Evolutionary conservation across 2,888 invertebrate species (phyloP).

Genomic region (Rhorus exstirpatorius): DNA sequence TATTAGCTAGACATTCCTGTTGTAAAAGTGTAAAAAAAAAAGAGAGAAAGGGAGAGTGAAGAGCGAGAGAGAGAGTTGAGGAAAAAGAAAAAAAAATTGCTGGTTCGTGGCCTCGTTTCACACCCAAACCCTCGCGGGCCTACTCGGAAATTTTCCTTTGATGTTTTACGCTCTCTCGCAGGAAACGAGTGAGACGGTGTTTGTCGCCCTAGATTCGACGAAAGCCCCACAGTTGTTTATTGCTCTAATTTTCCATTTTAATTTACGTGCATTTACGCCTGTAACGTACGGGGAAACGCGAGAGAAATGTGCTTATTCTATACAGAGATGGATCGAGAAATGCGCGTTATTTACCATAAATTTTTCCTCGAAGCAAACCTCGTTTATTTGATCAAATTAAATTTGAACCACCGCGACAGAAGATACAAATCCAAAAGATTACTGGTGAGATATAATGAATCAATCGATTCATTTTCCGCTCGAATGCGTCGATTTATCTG

Average conservation of each 20-base stretch:
- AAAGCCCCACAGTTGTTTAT: slow-evolving; percentile 22
- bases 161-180: slow-evolving; percentile 49
- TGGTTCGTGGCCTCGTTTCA: slow-evolving; percentile 39
- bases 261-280: slow-evolving; percentile 3
- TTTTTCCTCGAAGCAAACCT: not conserved
- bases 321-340: not conserved
- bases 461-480: too few species aligned
- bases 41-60: not conserved
- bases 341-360: not conserved
- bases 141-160: slow-evolving; percentile 55
- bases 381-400: not conserved
- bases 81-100: slow-evolving; percentile 25
- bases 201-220: slow-evolving; percentile 46
- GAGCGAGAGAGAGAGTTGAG: not conserved
- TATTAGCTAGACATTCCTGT: slow-evolving; percentile 30
- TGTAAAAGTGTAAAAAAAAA: slow-evolving; percentile 14
- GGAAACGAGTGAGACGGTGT: slow-evolving; percentile 13
- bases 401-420: too few species aligned
- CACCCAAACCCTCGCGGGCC: slow-evolving; percentile 37
- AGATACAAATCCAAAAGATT: too few species aligned
- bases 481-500: too few species aligned
- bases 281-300: not conserved
- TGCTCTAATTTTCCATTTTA: slow-evolving; percentile 17
- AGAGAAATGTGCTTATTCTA: not conserved
- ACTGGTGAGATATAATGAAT: too few species aligned